Evolutionary conservation across 92 coral and sea anemone genomes (phyloP), one percentile per base, ranked within the genome.

Genomic region (Phenganax subtilis): DNA sequence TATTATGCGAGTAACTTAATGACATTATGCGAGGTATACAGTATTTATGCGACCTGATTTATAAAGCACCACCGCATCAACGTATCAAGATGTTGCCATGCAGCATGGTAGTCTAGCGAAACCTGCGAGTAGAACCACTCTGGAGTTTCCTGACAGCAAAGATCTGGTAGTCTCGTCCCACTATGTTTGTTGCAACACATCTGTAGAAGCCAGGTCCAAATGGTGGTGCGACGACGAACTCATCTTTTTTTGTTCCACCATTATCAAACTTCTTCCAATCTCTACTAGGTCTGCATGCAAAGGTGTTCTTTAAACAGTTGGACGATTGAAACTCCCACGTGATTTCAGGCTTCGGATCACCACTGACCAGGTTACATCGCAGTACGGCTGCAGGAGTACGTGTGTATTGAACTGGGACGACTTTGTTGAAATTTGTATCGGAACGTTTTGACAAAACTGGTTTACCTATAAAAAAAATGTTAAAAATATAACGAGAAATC

Each of bases 241-340:
- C 51, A 6, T 64, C 31, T 60, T 79, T 65, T 67, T 52, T 55
- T 17, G 63, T 65, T 62, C 58, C 54, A 55, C 73, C 53, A 56
- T 37, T 79, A 51, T 44, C 74, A 63, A 79, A 79, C 44, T 65
- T 79, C 52, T 79, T 79, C 83, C 83, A 79, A 44, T 63, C 73
- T 8, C 61, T 51, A 63, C 61, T 63, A 17, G 83, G 81, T 62
- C 56, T 79, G 56, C 83, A 79, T 51, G 83, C 74, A 29, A 63
- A 79, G 28, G 83, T 61, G 9, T 79, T 79, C 74, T 65, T 79
- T 15, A 79, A 51, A 54, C 83, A 79, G 62, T 67, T 79, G 15
- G 83, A 79, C 9, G 83, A 63, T 51, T 79, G 83, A 65, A 79
- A 79, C 57, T 79, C 83, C 83, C 83, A 79, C 52, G 83, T 79